These are phyloP conservation scores for Oriolus oriolus DNA, from an alignment of 2,113 vertebrate species.

Conservation along the genomic window DNA sequence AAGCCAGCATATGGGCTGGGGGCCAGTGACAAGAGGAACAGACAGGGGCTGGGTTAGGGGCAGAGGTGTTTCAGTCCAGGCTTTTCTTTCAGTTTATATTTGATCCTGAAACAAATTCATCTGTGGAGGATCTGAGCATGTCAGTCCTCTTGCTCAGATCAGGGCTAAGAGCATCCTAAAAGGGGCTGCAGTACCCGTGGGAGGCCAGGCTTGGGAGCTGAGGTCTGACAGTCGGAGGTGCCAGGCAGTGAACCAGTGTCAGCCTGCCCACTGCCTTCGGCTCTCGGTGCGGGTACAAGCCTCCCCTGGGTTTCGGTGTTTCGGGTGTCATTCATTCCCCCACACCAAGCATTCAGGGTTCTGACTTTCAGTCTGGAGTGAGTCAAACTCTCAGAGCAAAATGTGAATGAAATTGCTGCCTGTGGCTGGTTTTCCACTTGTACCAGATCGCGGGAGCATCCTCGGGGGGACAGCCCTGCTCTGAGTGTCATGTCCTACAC, in stretches of 20 bases:
- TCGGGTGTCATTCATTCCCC: not conserved
- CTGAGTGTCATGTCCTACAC: accelerated
- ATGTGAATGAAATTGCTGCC: not conserved
- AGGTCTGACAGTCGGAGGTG: accelerated
- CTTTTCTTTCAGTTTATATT: not conserved
- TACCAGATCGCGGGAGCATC: not conserved
- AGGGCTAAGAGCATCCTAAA: not conserved
- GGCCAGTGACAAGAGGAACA: not conserved
- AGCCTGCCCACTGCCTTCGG: not conserved
- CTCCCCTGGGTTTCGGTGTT: accelerated
- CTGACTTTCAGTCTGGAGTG: not conserved
- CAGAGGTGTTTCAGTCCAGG: not conserved
- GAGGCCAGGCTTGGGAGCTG: not conserved
- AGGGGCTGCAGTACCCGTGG: not conserved
- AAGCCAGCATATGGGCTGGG: not conserved
- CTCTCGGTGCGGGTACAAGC: accelerated
- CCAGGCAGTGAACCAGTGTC: accelerated
- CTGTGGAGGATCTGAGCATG: not conserved
- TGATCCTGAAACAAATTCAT: accelerated
- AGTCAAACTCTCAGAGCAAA: not conserved
- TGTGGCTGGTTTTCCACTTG: not conserved
- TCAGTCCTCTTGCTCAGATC: not conserved
- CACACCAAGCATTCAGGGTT: not conserved
- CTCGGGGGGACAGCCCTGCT: not conserved
- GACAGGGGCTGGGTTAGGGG: not conserved